Evolutionary conservation across 2,113 vertebrate species (phyloP).

Genomic region (Phylloscopus trochiloides): DNA sequence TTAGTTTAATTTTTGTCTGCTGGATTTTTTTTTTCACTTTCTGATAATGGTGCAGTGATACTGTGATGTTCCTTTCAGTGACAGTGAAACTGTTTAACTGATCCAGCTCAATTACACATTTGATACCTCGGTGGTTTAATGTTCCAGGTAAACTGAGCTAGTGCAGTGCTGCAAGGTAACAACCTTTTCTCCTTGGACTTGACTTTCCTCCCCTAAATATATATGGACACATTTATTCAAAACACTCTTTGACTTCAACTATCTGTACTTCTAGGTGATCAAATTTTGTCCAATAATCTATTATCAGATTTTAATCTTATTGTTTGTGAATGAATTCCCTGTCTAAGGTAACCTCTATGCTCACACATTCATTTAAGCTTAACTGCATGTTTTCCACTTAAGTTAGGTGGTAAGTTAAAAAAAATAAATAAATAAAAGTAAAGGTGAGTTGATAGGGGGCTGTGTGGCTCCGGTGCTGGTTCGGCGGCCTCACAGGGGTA

Average conservation of each 20-base stretch:
- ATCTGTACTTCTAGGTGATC: background rate
- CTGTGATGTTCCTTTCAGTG: background rate
- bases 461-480: accelerated
- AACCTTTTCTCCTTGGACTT: background rate
- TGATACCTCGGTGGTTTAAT: background rate
- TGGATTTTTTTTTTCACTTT: background rate
- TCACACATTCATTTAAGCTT: background rate
- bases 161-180: background rate
- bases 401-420: background rate
- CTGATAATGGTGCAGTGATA: background rate
- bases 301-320: background rate
- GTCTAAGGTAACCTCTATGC: accelerated
- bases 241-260: background rate
- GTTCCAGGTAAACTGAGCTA: background rate
- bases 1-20: background rate
- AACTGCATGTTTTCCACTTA: background rate
- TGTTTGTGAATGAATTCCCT: background rate
- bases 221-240: background rate
- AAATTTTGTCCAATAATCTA: background rate
- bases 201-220: accelerated
- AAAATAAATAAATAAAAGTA: accelerated
- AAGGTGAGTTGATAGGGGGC: accelerated
- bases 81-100: background rate
- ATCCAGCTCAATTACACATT: background rate
- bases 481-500: background rate